Evolutionary conservation across 1,140 invertebrate species (phyloP), one percentile per base, ranked within the genome.

Genomic region (Nixonia krombeini): DNA sequence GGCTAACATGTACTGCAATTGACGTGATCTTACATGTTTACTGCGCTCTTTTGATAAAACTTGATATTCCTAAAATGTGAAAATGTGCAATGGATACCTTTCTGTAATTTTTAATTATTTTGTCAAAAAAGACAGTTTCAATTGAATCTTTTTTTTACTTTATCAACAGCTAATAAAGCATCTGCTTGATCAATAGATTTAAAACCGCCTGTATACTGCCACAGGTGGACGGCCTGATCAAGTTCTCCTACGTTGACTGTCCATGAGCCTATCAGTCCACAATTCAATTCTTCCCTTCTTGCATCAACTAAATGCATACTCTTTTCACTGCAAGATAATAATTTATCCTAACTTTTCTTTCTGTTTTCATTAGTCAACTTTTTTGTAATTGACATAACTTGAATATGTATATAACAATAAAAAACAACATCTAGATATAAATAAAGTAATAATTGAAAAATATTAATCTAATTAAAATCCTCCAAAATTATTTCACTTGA

Each of bases 151-250:
- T n/a, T n/a, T n/a, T 10, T 21, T 61, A 70, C 64, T 72, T 59
- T 66, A 15, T 64, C 53, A 4, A 56, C 50, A 49, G 53, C 62
- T 28, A 58, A 51, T 35, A 50, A 29, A 64, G 88, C 82, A 78
- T 92, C 92, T 12, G 93, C 91, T 74, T 89, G 87, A 85, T 97
- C 95, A 72, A 97, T 91, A 56, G 91, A 91, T 70, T 93, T 89
- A 82, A 97, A 99, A 17, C 97, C 96, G 57, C 96, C 95, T 38
- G 90, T 93, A 78, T 96, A 97, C 73, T 91, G 91, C 96, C 96
- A 99, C 29, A 99, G 87, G 85, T 99, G 96, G 57, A 98, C 86
- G 21, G 94, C 94, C 86, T 99, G 96, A 88, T 99, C 97, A 86
- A 98, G 92, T 79, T 98, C 96, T n/a, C 97, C 97, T 35, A 98